Conservation (phyloP, 2,113 vertebrate genomes). For the Aptenodytes forsteri region DNA sequence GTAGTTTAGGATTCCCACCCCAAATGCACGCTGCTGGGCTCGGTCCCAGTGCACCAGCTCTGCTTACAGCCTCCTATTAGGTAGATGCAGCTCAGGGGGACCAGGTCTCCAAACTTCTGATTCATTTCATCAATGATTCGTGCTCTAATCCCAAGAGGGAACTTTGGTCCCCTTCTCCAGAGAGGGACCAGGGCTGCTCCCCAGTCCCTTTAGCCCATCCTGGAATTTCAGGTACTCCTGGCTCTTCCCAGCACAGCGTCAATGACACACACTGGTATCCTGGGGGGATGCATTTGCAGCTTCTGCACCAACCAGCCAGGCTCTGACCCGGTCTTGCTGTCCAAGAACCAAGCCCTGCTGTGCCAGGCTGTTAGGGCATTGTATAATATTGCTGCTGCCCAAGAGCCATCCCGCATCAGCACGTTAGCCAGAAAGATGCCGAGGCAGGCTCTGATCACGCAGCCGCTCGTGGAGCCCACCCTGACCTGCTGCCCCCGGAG, state of each 20-base stretch:
- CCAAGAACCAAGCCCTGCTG: not conserved
- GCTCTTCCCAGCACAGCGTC: not conserved
- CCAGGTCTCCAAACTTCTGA: not conserved
- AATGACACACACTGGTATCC: not conserved
- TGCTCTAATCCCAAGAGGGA: not conserved
- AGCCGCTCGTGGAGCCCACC: not conserved
- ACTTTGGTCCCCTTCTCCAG: not conserved
- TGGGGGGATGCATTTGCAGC: not conserved
- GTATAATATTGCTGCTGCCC: not conserved
- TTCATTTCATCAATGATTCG: accelerated
- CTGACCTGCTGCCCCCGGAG: not conserved
- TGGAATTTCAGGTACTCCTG: not conserved
- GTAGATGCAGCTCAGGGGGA: not conserved
- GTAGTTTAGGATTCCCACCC: not conserved
- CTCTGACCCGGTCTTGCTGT: not conserved
- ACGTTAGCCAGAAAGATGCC: not conserved
- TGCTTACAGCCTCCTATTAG: not conserved
- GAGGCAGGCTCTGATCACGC: not conserved
- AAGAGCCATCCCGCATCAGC: not conserved
- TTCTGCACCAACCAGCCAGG: not conserved
- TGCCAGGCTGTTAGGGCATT: not conserved
- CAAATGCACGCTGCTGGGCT: not conserved
- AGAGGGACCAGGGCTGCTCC: not conserved
- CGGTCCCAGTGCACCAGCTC: not conserved
- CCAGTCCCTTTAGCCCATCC: not conserved